Conservation (phyloP, 2,113 vertebrate species). For the Fulica atra region DNA sequence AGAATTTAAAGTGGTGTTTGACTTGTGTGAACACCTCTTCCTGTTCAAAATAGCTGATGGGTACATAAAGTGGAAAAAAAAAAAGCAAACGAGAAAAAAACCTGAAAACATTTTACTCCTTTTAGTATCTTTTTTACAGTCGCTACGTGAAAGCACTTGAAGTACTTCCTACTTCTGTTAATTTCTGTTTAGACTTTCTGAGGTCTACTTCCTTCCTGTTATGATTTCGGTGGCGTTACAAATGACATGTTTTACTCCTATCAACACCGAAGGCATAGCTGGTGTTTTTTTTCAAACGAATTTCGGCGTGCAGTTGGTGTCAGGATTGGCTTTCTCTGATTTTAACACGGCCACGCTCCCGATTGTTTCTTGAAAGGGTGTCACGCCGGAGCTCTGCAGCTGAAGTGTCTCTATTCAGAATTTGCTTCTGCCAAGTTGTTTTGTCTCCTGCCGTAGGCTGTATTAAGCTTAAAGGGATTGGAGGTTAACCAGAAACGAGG, state of each 20-base stretch:
- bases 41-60: constrained; percentile 5
- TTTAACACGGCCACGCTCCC: neutral
- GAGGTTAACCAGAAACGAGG: constrained; percentile 13
- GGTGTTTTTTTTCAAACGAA: neutral
- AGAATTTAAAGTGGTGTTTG: neutral
- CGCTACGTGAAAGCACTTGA: neutral
- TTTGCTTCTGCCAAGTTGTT: neutral
- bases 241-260: constrained; percentile 32
- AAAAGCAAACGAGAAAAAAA: neutral
- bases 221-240: constrained; percentile 54
- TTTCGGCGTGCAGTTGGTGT: neutral
- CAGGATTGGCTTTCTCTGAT: neutral
- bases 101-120: constrained; percentile 48
- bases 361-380: neutral
- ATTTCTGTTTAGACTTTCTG: constrained; percentile 51
- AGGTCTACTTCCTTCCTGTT: constrained; percentile 74
- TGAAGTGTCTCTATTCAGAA: neutral
- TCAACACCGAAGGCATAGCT: neutral
- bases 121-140: constrained; percentile 13
- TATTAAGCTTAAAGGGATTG: neutral
- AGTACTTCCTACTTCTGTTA: constrained; percentile 68
- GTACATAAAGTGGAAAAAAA: constrained; percentile 27
- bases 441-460: neutral
- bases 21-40: neutral
- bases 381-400: neutral